phyloP scores from a whole-genome alignment of 2,888 invertebrate genomes.

The Allolobophora icterica region DNA sequence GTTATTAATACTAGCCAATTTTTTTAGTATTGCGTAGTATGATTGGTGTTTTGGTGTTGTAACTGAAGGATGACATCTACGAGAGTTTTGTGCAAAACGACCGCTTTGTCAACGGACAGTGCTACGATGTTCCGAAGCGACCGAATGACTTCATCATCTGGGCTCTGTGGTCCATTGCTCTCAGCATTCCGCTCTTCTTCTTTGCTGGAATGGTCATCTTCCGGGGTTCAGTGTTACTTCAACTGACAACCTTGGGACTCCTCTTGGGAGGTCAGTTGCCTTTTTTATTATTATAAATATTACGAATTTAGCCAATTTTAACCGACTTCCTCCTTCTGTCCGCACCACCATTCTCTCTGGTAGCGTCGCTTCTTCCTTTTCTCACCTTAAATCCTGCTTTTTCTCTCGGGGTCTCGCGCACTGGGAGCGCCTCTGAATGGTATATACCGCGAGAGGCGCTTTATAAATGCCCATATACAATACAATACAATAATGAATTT shows the following conservation, averaged over 20 bases:
- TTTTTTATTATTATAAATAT: background rate
- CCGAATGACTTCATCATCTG: slow-evolving; percentile 57
- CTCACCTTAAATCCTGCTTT: too few species aligned
- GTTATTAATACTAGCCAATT: too few species aligned
- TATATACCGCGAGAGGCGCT: too few species aligned
- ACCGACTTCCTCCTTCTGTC: too few species aligned
- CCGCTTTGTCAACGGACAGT: slow-evolving; percentile 52
- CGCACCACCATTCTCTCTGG: too few species aligned
- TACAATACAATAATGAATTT: too few species aligned
- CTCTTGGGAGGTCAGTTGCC: slow-evolving; percentile 25
- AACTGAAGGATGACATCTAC: slow-evolving; percentile 63
- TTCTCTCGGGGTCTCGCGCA: too few species aligned
- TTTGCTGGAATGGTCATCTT: slow-evolving; percentile 54
- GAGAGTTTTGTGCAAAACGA: slow-evolving; percentile 60
- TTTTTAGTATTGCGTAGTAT: too few species aligned
- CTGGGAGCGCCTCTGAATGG: too few species aligned
- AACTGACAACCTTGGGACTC: slow-evolving; percentile 20
- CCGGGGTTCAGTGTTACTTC: slow-evolving; percentile 70
- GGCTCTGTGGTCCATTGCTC: slow-evolving; percentile 59
- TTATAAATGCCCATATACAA: too few species aligned
- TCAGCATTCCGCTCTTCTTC: slow-evolving; percentile 57
- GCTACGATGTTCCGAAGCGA: slow-evolving; percentile 52
- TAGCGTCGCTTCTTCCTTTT: too few species aligned
- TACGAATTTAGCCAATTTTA: too few species aligned
- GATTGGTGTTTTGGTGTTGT: background rate